Percentiles rank a stretch among this genome's conserved stretches.
Conservation (phyloP, 2,888 invertebrate genomes). For the Macrosoma leucophasiata region DNA sequence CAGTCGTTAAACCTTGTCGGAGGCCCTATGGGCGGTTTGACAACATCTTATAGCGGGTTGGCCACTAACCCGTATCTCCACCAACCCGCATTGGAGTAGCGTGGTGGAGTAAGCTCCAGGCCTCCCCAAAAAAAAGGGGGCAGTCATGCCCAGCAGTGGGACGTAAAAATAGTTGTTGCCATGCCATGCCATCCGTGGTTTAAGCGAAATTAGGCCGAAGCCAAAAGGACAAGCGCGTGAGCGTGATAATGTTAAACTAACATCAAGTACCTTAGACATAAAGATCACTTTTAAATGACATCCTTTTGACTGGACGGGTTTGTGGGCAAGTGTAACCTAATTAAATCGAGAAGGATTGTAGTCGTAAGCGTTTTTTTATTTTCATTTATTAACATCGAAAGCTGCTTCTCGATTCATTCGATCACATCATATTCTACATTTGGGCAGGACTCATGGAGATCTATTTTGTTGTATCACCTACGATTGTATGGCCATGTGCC, state of each 20-base stretch:
- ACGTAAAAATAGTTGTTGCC: too few species aligned
- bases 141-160: too few species aligned
- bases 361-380: constrained; percentile 36
- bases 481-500: too few species aligned
- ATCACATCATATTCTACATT: constrained; percentile 29
- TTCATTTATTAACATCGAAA: constrained; percentile 45
- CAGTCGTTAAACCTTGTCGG: too few species aligned
- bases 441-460: constrained; percentile 22
- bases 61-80: too few species aligned
- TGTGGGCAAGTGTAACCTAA: constrained; percentile 37
- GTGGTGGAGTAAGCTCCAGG: too few species aligned
- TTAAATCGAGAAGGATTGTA: constrained; percentile 36
- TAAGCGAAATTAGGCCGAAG: constrained; percentile 27
- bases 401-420: constrained; percentile 40
- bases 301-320: constrained; percentile 54
- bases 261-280: constrained; percentile 16
- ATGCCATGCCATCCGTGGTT: too few species aligned
- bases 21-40: too few species aligned
- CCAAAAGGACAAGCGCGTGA: constrained; percentile 30
- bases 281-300: constrained; percentile 24
- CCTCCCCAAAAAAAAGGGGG: too few species aligned
- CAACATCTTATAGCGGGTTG: too few species aligned
- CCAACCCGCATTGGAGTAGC: too few species aligned
- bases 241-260: constrained; percentile 16
- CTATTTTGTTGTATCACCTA: constrained; percentile 15